Conservation (phyloP, 2,113 vertebrate genomes). For the Phrynosoma blainvillii region DNA sequence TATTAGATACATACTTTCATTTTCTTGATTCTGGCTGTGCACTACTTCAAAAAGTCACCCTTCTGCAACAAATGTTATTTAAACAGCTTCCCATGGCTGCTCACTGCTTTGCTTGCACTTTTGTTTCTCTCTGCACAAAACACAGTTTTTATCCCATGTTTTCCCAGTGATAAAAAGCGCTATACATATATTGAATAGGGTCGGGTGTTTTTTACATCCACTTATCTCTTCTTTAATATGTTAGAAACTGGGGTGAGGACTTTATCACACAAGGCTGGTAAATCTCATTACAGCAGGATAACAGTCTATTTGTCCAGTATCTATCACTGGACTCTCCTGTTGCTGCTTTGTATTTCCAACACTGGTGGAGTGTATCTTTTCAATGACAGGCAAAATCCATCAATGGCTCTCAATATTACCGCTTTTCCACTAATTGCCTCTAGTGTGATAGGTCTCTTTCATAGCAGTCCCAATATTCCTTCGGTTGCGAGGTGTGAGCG, state of each 20-base stretch:
- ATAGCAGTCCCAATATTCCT: too few species aligned
- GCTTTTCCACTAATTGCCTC: too few species aligned
- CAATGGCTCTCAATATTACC: too few species aligned
- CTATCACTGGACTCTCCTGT: too few species aligned
- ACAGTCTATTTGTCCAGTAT: too few species aligned
- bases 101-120: background rate
- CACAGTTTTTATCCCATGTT: background rate
- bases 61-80: slow-evolving; percentile 16
- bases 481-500: too few species aligned
- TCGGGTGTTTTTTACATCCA: background rate
- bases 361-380: too few species aligned
- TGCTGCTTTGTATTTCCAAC: too few species aligned
- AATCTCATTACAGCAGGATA: too few species aligned
- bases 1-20: slow-evolving; percentile 3
- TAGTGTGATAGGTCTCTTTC: too few species aligned
- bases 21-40: slow-evolving; percentile 19
- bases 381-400: too few species aligned
- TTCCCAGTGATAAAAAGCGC: background rate
- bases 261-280: too few species aligned
- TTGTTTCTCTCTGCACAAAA: slow-evolving; percentile 30
- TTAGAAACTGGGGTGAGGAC: background rate
- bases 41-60: slow-evolving; percentile 37
- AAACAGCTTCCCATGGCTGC: slow-evolving; percentile 1
- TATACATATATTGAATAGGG: background rate
- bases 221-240: background rate